Conservation (phyloP, 2,797 vertebrate genomes). For the Apodemus agrarius region DNA sequence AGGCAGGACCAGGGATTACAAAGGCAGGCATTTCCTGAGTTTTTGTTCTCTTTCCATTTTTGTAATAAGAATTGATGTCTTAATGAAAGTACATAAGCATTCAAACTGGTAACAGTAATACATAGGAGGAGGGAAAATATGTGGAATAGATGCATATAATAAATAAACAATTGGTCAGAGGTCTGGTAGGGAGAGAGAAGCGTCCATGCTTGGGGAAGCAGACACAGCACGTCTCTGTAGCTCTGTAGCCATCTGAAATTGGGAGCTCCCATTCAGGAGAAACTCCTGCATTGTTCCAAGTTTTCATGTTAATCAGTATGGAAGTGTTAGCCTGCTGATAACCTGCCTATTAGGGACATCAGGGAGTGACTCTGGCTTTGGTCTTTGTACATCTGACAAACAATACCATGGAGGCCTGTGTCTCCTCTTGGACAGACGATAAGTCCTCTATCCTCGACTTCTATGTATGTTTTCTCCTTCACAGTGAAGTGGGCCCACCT, state of each 20-base stretch:
- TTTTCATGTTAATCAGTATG: neutral
- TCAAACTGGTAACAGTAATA: neutral
- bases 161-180: neutral
- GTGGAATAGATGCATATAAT: neutral
- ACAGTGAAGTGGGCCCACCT: neutral
- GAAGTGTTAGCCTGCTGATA: neutral
- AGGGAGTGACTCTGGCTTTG: neutral
- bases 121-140: neutral
- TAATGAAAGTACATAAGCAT: neutral
- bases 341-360: accelerated
- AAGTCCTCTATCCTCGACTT: too few relatives aligned
- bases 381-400: neutral
- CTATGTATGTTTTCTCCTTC: accelerated
- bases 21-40: neutral
- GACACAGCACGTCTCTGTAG: too few relatives aligned
- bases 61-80: neutral
- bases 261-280: neutral
- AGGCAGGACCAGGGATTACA: neutral
- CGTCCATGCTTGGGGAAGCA: neutral
- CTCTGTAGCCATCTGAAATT: neutral
- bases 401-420: neutral
- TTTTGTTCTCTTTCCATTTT: neutral
- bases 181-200: neutral
- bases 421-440: neutral
- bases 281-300: neutral